Evolutionary conservation across 2,888 invertebrate species (phyloP), one percentile per base, ranked within the genome.

Genomic region (Charanyca ferruginea): DNA sequence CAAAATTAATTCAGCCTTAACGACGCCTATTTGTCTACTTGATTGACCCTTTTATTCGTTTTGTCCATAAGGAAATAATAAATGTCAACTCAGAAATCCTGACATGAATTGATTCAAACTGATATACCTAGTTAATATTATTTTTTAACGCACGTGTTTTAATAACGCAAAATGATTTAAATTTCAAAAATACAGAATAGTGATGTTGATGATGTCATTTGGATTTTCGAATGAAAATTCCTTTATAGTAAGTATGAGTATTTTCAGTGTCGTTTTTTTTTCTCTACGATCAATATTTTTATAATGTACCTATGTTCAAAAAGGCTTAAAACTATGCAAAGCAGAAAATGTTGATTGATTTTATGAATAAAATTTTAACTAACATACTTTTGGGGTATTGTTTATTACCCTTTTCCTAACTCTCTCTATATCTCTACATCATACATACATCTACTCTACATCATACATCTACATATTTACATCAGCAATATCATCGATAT

Each of bases 321-420:
- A 42, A 16, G 11, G 1, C 28, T 28, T 5, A 35, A 35, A 35
- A 9, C 9, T 11, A 11, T 35, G 35, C 35, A 11, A 11, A 25
- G 2, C 5, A 18, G 7, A 45, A n/a, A 8, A 38, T 5, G 16
- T 22, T 8, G 5, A 16, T 22, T 28, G 6, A 23, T 22, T 38
- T 53, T 32, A 16, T 65, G 4, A 65, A 35, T 35, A 20, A 59
- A 44, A 11, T 9, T 23, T 44, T 18, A 11, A 18, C 16, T 18
- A 11, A 18, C 16, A 23, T 18, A 41, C 0, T 38, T 22, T 32
- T 65, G 1, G 18, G 38, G 11, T 54, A 28, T 32, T n/a, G 9
- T 47, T 32, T 18, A 23, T 47, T 47, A 32, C 6, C 2, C 11
- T 18, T n/a, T 22, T 18, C 3, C 2, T n/a, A n/a, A n/a, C n/a